Conservation (phyloP, 1,140 invertebrate species). For the Neomicropteryx cornuta region DNA sequence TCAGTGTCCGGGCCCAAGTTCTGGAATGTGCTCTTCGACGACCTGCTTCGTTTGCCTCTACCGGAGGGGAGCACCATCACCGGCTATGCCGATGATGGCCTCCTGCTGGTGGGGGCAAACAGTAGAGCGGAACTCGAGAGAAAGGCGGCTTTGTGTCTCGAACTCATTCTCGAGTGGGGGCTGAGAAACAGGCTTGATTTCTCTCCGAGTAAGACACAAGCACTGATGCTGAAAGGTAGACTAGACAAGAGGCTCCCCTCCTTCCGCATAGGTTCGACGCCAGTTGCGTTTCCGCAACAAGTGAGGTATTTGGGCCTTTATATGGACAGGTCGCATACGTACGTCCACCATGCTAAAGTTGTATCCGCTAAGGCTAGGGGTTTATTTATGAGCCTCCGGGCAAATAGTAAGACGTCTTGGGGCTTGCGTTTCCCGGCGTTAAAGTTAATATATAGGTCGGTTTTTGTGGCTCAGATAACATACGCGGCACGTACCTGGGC, state of each 20-base stretch:
- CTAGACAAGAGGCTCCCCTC: constrained; percentile 13
- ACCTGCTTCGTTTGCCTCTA: constrained; percentile 17
- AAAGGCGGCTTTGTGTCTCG: constrained; percentile 5
- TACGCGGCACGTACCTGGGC: constrained; percentile 20
- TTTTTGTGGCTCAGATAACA: constrained; percentile 13
- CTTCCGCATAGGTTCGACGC: constrained; percentile 7
- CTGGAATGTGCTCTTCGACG: constrained; percentile 33
- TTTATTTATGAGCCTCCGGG: constrained; percentile 7
- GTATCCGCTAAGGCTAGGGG: constrained; percentile 7
- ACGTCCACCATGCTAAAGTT: constrained; percentile 2
- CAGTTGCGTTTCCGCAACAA: too few relatives aligned
- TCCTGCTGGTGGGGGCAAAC: constrained; percentile 17
- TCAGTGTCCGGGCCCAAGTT: constrained; percentile 28
- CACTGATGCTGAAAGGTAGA: constrained; percentile 14
- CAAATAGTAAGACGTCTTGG: constrained; percentile 13
- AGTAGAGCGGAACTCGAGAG: constrained; percentile 16
- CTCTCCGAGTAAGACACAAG: constrained; percentile 10
- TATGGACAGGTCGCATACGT: constrained; percentile 6
- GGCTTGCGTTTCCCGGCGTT: constrained; percentile 12
- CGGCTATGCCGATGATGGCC: constrained; percentile 28
- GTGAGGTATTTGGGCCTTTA: constrained; percentile 3
- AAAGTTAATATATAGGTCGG: constrained; percentile 14
- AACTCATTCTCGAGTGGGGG: constrained; percentile 15
- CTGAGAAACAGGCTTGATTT: constrained; percentile 10
- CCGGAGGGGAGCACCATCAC: constrained; percentile 10